Conservation (phyloP, 2,113 vertebrate species). For the Ginglymostoma cirratum region DNA sequence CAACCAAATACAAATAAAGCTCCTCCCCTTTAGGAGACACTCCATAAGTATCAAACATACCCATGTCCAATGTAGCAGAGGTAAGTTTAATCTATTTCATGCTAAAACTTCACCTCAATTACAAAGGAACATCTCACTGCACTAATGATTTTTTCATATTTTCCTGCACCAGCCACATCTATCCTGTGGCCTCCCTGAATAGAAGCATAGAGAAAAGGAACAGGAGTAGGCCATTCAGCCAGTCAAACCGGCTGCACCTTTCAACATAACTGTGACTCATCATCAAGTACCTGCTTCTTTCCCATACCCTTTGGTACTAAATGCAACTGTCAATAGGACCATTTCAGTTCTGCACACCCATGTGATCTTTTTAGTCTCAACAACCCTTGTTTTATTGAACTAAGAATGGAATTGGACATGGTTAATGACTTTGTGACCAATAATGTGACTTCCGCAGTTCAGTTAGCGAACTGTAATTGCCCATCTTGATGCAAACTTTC, state of each 20-base stretch:
- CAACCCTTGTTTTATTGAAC: background rate
- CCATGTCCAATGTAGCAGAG: background rate
- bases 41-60: background rate
- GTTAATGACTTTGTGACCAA: background rate
- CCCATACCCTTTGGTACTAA: no score
- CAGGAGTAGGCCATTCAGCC: no score
- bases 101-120: background rate
- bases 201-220: no score
- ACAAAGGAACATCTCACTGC: background rate
- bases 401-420: background rate
- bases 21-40: background rate
- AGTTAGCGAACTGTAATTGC: background rate
- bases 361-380: background rate
- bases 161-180: background rate
- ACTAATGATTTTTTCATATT: background rate
- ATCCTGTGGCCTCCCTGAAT: background rate
- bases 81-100: background rate
- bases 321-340: background rate
- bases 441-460: background rate
- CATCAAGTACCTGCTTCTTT: no score
- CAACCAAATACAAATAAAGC: background rate
- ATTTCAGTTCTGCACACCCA: background rate
- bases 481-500: background rate
- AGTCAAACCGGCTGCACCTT: no score
- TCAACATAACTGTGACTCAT: no score